Base-by-base conservation (phyloP, 2,113 vertebrate genomes). In the Syrmaticus mikado region DNA sequence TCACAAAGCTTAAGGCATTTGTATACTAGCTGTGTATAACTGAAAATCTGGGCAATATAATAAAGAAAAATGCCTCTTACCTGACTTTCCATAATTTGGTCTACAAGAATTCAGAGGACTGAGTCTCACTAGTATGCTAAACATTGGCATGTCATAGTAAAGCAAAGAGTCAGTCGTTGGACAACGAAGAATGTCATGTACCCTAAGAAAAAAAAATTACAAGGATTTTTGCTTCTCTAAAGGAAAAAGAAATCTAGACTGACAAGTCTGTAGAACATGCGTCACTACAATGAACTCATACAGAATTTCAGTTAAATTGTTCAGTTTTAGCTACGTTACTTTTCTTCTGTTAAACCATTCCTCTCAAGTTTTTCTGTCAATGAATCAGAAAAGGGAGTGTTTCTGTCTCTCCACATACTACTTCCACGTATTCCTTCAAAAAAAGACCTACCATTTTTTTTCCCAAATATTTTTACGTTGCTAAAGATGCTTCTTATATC, bases 61-160 rank as follows among this genome's bases (percentile, higher is more conserved):
- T 90, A 89, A 88, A 83, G 55, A 92, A 93, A 94, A 94, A 92
- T 53, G 85, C 90, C 93, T 93, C 93, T 93, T 93, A 90, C 90
- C 82, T 93, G 83, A 86, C 92, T 78, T 82, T 10, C 32, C 70
- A 22, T 84, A 90, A 92, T 4, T 65, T 82, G 30, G 46, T 78
- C 77, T 88, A 93, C 27, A 90, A 92, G 80, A 93, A 90, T 78
- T 93, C 94, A 93, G 58, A 52, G 36, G 36, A 32, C 75, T 78
- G 75, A 52, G 28, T 57, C 83, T 90, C 81, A 75, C 76, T 93
- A 96, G 38, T 10, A 93, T 79, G 70, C 86, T 95, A 93, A 83
- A 95, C 65, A 94, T 57, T 78, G 62, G 57, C 73, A 58, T 72
- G 52, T 57, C 66, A 81, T 32, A 90, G 70, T 41, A 90, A 32